These are phyloP conservation scores for Empidonax alnorum DNA, from an alignment of 2,113 vertebrate genomes.

Conservation along the genomic window DNA sequence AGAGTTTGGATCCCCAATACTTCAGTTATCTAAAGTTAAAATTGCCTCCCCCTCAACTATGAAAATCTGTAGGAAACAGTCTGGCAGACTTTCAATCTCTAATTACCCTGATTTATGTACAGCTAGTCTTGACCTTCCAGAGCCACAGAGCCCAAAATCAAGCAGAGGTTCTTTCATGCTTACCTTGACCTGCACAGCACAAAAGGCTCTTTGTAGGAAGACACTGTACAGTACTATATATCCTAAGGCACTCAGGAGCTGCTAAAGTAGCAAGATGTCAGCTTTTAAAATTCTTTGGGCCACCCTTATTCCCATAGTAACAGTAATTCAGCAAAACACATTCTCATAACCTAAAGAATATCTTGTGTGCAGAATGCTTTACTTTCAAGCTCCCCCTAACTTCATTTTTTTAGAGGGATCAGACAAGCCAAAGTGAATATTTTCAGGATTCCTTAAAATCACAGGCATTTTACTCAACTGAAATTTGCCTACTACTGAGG, in stretches of 20 bases:
- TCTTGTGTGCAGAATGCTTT: not conserved
- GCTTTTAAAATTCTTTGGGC: not conserved
- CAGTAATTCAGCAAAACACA: constrained; percentile 13
- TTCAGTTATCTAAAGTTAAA: not conserved
- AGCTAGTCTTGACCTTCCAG: not conserved
- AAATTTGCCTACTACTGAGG: not conserved
- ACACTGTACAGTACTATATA: not conserved
- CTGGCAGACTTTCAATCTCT: not conserved
- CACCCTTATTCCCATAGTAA: not conserved
- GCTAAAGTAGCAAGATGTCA: not conserved
- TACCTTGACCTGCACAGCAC: not conserved
- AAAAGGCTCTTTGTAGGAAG: constrained; percentile 24
- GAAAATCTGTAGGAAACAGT: not conserved
- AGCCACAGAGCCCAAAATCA: not conserved
- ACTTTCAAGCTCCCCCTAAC: not conserved
- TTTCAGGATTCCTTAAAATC: constrained; percentile 24
- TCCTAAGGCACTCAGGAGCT: not conserved
- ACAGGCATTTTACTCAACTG: not conserved
- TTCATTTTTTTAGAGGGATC: not conserved
- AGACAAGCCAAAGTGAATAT: not conserved
- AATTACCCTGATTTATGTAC: not conserved
- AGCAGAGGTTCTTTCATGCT: not conserved
- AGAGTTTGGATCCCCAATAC: not conserved
- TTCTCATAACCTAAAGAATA: constrained; percentile 9
- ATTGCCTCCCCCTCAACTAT: not conserved